Evolutionary conservation across 2,113 vertebrate genomes (phyloP), one percentile per base, ranked within the genome.

Genomic region (Herpailurus yagouaroundi): DNA sequence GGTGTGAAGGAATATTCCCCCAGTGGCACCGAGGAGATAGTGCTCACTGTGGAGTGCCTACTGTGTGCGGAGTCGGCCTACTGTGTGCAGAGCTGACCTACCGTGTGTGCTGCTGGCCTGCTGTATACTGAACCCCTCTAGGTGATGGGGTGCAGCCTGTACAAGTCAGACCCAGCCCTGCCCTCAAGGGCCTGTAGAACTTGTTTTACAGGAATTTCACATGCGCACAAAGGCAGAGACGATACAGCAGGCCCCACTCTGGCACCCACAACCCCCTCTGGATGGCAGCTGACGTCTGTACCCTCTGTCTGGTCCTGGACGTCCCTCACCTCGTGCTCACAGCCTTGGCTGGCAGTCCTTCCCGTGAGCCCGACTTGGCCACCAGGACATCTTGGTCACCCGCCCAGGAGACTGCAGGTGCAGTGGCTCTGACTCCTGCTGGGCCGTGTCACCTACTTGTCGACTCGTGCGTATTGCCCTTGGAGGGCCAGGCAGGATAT

Each of bases 281-380:
- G 1, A 1, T 31, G 18, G 1, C 29, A 41, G 27, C 57, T 48
- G 23, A 29, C 0, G 0, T 71, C 33, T 4, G 16, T 18, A 9
- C 8, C 33, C 11, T 41, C 13, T 50, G 33, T 13, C 2, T 1
- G 19, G 21, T 63, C 21, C 81, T 31, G 6, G 63, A 31, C 0
- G 1, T 38, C 14, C 18, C 3, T 1, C 31, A 14, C 71, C 4
- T 10, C 0, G 18, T 29, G 19, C 45, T 6, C 4, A 36, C 16
- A 12, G 4, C 16, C 23, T 55, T 84, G 33, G 16, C 16, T 3
- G 14, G 14, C 2, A 41, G 45, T 21, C 23, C 7, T 50, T 0
- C 21, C 14, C 1, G 33, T 45, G 68, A 55, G 60, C 19, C 16
- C 0, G 38, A 74, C 23, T 7, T 29, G 38, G 2, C 48, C 29